Evolutionary conservation across 2,888 invertebrate genomes (phyloP), one percentile per base, ranked within the genome.

Genomic region (Itoplectis maculator): DNA sequence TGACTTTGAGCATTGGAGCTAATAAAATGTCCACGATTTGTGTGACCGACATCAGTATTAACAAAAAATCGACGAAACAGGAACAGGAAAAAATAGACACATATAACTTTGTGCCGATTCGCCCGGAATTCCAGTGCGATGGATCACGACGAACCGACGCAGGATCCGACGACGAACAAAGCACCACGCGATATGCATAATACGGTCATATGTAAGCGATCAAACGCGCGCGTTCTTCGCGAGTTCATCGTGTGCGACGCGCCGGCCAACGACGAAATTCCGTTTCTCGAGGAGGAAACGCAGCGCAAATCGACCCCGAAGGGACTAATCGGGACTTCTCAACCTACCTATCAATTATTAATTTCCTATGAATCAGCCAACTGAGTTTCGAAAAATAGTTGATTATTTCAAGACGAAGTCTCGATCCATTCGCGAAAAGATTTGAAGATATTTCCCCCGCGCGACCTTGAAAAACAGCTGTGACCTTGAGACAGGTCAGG

Each of bases 121-220:
- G 11, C 18, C n/a, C 9, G 45, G 49, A 81, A 81, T 81, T 81
- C 81, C 81, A 68, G 7, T 15, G 15, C n/a, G 77, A 77, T 76
- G 66, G 65, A 20, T 73, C 73, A 63, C 61, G 51, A 66, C 45
- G 54, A 51, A 80, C 69, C 56, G 68, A 73, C 69, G 77, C 72
- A 61, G 61, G 61, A 77, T 77, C 37, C 61, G 68, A 73, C 77
- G 40, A 81, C 73, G 61, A 61, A 37, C 68, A 11, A 18, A 54
- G 49, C 49, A 76, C 76, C 72, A 77, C 81, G 77, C 77, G 65
- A 77, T 81, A 81, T 81, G 77, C 77, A 81, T 81, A 81, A 81
- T 77, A 68, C 77, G 73, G 54, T 73, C 68, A 77, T 77, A 81
- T 77, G 68, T 77, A 77, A 81, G 81, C 77, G 51, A 72, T 45